Conservation (phyloP, 2,113 vertebrate genomes). For the Panthera tigris region DNA sequence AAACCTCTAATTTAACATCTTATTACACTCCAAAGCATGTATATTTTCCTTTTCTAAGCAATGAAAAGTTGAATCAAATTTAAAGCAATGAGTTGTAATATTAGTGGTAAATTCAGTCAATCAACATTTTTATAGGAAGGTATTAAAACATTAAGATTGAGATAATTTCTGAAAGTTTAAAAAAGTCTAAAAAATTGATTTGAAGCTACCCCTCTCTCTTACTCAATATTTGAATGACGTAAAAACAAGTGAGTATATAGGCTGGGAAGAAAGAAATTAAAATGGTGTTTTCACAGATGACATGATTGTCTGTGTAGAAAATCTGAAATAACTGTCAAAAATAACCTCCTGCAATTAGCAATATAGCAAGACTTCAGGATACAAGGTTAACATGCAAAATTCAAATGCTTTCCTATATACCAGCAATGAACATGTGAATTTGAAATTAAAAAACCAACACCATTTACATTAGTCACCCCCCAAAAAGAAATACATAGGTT, state of each 20-base stretch:
- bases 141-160: not conserved
- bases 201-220: not conserved
- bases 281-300: not conserved
- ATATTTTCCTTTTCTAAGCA: not conserved
- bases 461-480: not conserved
- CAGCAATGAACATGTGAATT: not conserved
- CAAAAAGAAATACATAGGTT: not conserved
- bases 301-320: not conserved
- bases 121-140: not conserved
- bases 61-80: not conserved
- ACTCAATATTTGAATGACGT: not conserved
- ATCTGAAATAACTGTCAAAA: not conserved
- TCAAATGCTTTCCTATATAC: not conserved
- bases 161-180: not conserved
- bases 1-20: not conserved
- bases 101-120: not conserved
- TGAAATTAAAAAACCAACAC: not conserved
- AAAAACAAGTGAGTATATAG: not conserved
- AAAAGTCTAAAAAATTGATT: not conserved
- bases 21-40: not conserved
- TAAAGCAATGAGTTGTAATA: not conserved
- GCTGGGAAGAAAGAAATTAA: not conserved
- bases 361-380: not conserved
- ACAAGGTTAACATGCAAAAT: not conserved
- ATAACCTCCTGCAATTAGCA: not conserved